Evolutionary conservation across 2,888 invertebrate genomes (phyloP).

Genomic region (Reticulitermes lucifugus): DNA sequence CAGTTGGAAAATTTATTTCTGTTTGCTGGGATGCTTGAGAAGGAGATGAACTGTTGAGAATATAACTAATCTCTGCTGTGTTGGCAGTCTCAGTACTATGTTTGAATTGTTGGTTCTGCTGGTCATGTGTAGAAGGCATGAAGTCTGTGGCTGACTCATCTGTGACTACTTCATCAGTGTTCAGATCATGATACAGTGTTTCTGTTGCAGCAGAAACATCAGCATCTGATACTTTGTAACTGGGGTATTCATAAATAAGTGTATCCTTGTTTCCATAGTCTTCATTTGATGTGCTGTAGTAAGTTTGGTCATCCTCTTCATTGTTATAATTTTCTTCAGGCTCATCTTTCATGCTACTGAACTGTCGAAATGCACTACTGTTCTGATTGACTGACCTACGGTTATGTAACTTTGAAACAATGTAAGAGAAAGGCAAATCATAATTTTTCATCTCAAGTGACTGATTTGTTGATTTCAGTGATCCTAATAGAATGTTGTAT

Average conservation of each 20-base stretch:
- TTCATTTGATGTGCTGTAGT: background rate
- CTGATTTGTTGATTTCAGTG: conserved; percentile 15
- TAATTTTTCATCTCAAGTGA: background rate
- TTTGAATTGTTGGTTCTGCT: no score
- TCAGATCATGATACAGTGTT: no score
- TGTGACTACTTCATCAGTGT: no score
- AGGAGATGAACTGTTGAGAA: no score
- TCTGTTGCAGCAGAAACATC: no score
- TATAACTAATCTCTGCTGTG: no score
- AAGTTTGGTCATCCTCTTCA: background rate
- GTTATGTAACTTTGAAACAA: no score
- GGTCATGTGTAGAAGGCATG: no score
- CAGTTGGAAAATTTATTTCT: no score
- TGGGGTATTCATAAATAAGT: background rate
- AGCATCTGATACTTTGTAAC: background rate
- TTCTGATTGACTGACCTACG: background rate
- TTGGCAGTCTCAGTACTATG: no score
- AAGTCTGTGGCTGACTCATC: no score
- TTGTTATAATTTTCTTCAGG: background rate
- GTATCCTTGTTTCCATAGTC: background rate
- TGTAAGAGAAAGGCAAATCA: background rate
- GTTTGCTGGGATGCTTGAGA: no score
- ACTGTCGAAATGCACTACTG: background rate
- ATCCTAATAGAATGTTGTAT: conserved; percentile 38
- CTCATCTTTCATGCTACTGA: background rate